These are phyloP conservation scores for Vannuccia rotundouncinata DNA, from an alignment of 2,888 invertebrate species.

Conservation along the genomic window DNA sequence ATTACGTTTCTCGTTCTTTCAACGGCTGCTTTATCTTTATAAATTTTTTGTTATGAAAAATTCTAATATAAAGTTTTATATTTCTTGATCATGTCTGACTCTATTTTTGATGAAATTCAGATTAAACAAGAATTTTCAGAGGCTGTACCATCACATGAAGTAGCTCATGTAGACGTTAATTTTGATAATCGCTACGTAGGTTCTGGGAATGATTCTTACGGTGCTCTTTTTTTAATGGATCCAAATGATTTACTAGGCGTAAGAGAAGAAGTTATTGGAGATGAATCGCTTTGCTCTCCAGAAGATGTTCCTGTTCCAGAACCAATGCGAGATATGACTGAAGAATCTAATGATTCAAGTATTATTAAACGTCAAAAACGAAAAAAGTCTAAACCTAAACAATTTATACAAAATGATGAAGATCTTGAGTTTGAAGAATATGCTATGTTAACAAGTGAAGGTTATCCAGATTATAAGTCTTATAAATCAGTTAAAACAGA, in stretches of 20 bases:
- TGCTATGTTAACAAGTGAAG: not conserved
- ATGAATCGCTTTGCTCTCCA: constrained; percentile 24
- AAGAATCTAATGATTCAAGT: not conserved
- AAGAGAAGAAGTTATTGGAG: constrained; percentile 32
- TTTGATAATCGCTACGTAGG: constrained; percentile 29
- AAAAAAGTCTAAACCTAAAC: not conserved
- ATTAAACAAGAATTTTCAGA: not conserved
- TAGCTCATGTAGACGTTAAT: constrained; percentile 11
- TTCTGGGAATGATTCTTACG: constrained; percentile 30
- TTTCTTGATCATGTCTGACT: not conserved
- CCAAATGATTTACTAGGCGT: constrained; percentile 28
- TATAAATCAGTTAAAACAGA: not conserved
- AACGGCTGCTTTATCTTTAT: not conserved
- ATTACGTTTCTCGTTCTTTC: not conserved
- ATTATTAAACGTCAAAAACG: not conserved
- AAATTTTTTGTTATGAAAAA: not conserved
- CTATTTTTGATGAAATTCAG: not conserved
- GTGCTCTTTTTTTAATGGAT: constrained; percentile 29
- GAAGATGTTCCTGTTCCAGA: not conserved
- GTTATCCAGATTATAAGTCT: not conserved
- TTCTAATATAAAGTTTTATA: not conserved
- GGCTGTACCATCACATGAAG: not conserved
- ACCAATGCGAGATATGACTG: not conserved
- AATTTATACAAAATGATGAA: not conserved
- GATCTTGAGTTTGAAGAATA: not conserved